These are phyloP conservation scores for Coelogynopora nodosa DNA, from an alignment of 2,888 invertebrate species.

Conservation along the genomic window DNA sequence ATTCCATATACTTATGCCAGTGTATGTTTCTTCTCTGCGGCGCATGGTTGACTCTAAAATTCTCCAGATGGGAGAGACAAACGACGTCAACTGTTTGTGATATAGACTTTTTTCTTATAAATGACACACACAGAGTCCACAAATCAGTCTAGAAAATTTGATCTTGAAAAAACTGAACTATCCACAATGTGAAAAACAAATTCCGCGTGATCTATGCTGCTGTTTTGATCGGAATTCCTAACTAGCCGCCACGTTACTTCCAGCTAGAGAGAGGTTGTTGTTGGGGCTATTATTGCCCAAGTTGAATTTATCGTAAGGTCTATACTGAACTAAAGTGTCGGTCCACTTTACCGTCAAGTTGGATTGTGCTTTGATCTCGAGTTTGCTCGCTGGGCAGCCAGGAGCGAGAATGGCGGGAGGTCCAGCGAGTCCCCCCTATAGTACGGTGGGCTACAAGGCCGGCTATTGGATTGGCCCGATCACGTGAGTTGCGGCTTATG, in stretches of 20 bases:
- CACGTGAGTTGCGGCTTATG: no score
- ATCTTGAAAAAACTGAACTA: background rate
- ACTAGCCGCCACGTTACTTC: no score
- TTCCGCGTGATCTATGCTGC: background rate
- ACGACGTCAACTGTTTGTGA: background rate
- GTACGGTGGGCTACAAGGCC: background rate
- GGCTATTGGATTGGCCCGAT: background rate
- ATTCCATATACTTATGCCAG: background rate
- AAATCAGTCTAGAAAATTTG: no score
- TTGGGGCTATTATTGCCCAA: no score
- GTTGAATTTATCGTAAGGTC: no score
- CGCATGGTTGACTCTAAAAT: no score
- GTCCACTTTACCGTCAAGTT: background rate
- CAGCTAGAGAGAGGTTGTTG: background rate
- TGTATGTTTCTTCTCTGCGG: background rate
- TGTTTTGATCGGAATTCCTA: background rate
- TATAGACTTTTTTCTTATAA: no score
- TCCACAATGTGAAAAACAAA: background rate
- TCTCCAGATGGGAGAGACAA: background rate
- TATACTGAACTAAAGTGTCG: no score
- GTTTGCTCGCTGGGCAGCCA: slow-evolving; percentile 11
- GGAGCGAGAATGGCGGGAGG: background rate
- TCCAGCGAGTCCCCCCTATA: background rate
- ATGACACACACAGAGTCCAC: no score
- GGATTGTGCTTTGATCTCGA: background rate